A percentile compares a stretch with the other conserved stretches of the same genome.
These are phyloP conservation scores for Tanypteryx hageni DNA, from an alignment of 2,888 invertebrate species.

Conservation along the genomic window DNA sequence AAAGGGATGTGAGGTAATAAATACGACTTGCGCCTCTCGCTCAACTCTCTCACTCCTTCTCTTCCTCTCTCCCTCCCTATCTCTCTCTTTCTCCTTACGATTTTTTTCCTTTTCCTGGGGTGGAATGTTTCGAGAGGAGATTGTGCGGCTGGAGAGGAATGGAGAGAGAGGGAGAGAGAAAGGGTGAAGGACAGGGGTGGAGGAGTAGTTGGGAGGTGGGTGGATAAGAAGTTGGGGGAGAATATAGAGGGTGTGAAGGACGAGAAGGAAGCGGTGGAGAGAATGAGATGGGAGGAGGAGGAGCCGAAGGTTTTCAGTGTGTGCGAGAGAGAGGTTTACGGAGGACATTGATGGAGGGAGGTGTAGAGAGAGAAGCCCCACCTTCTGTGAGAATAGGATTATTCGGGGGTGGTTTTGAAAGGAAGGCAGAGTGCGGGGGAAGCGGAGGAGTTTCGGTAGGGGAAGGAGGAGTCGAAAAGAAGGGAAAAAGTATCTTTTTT, in stretches of 20 bases:
- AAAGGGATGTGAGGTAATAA: too few relatives aligned
- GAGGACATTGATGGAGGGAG: background rate
- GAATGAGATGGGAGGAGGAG: background rate
- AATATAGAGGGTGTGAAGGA: conserved; percentile 8
- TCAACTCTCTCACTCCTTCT: too few relatives aligned
- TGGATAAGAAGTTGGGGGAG: background rate
- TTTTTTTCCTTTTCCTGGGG: too few relatives aligned
- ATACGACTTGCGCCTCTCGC: too few relatives aligned
- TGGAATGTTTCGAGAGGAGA: too few relatives aligned
- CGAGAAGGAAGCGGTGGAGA: background rate
- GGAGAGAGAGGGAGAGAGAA: background rate
- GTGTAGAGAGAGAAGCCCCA: background rate
- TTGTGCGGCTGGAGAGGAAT: background rate
- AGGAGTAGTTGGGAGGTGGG: too few relatives aligned
- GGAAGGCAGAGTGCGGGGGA: background rate
- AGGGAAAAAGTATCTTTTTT: conserved; percentile 52
- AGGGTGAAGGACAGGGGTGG: background rate
- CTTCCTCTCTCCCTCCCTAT: too few relatives aligned
- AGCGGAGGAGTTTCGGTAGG: background rate
- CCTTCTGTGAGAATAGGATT: conserved; percentile 44
- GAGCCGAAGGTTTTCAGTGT: background rate
- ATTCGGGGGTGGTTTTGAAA: background rate
- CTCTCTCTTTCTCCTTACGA: too few relatives aligned
- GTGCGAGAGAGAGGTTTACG: background rate
- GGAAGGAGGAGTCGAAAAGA: background rate